Conservation (phyloP, 2,113 vertebrate genomes). For the Trochalopteron elliotii region DNA sequence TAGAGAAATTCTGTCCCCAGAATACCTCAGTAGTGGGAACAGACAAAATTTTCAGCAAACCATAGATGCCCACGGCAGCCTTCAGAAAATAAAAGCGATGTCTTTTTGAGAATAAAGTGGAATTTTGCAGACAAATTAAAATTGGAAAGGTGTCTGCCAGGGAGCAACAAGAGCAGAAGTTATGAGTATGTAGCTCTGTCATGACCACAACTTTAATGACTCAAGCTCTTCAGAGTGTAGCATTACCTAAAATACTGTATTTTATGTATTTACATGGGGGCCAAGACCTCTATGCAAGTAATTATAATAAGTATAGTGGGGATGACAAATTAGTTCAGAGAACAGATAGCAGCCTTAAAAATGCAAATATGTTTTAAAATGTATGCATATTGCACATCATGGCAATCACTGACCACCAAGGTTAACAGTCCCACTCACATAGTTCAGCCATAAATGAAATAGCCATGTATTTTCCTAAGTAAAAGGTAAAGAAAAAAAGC, state of each 20-base stretch:
- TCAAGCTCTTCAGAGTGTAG: background rate
- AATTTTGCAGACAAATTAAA: background rate
- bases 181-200: background rate
- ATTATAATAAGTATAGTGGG: background rate
- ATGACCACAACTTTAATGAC: background rate
- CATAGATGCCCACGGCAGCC: background rate
- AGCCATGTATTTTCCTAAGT: background rate
- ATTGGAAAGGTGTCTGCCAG: background rate
- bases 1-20: background rate
- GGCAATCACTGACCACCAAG: background rate
- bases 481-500: background rate
- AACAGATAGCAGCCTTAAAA: background rate
- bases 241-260: background rate
- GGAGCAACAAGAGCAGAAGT: background rate
- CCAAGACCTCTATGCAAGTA: background rate
- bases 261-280: no score
- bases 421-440: background rate
- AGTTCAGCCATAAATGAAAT: background rate
- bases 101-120: background rate
- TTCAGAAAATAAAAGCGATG: background rate
- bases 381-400: fast-evolving
- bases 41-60: background rate
- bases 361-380: background rate
- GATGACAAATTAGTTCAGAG: background rate
- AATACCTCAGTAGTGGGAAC: background rate